Evolutionary conservation across 2,797 vertebrate genomes (phyloP), one percentile per base, ranked within the genome.

Genomic region (Champsocephalus esox): DNA sequence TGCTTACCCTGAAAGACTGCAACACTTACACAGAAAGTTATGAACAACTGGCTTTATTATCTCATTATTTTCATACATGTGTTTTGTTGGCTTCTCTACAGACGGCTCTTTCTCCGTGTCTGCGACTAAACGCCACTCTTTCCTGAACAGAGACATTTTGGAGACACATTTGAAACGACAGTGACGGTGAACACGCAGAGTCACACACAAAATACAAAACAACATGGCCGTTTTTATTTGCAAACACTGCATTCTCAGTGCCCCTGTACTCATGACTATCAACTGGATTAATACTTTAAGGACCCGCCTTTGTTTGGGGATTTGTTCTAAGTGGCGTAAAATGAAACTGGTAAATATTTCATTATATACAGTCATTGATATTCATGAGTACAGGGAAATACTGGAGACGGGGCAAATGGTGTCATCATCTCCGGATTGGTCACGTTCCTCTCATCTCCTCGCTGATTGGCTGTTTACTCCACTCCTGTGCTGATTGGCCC

Each of bases 221-320:
- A 89, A 62, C 66, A 78, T 87, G 87, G 75, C 73, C 4, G 3
- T 86, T 84, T 38, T 69, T 54, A 75, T 80, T 86, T 75, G 82
- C 79, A 71, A 71, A 81, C 82, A 70, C 59, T 77, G 54, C 63
- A 19, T 65, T 78, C 82, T 89, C 70, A 64, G 14, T 12, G 64
- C 73, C 89, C 89, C 89, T 88, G 94, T 92, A 90, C 62, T 92
- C 92, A 92, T 93, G 90, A 79, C 81, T 92, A 94, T 89, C 92
- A 92, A 88, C 84, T 82, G 54, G 81, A 88, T 88, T 93, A 93
- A 94, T 92, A 94, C 92, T 95, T 92, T 91, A 95, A 96, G 95
- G 95, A 95, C 95, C 95, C 89, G 93, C 95, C 95, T 94, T 93
- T 89, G 89, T 86, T 87, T 90, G 92, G 92, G 88, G 87, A 94